Conservation (phyloP, 2,113 vertebrate genomes). For the Meriones unguiculatus region DNA sequence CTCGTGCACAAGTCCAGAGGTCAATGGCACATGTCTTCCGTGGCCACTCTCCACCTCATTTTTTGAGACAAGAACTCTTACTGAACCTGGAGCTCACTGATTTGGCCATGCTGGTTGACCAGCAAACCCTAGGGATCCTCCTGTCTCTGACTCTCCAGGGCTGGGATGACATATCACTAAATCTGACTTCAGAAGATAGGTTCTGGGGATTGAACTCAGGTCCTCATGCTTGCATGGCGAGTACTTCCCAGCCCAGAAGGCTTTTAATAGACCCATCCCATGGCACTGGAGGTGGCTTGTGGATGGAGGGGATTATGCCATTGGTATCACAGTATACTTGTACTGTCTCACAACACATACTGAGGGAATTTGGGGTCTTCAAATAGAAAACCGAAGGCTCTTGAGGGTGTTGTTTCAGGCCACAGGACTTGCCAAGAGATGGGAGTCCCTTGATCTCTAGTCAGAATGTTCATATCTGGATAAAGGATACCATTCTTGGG, state of each 20-base stretch:
- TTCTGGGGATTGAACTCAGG: neutral
- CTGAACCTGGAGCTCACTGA: neutral
- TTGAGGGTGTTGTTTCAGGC: neutral
- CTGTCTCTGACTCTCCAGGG: neutral
- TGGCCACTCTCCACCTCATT: neutral
- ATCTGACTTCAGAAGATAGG: neutral
- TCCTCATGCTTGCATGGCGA: neutral
- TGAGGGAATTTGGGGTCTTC: neutral
- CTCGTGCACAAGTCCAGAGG: no score
- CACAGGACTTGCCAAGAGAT: neutral
- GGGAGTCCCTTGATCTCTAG: conserved; percentile 10
- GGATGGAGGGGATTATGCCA: neutral
- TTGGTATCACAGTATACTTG: neutral
- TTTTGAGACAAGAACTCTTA: neutral
- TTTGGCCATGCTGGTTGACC: neutral
- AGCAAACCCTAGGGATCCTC: neutral
- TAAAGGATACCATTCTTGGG: neutral
- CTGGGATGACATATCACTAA: no score
- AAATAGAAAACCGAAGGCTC: neutral
- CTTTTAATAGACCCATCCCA: neutral
- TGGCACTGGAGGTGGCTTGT: neutral
- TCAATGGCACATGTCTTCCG: neutral
- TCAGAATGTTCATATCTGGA: neutral
- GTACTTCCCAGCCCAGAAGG: neutral
- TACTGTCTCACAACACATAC: neutral